phyloP scores from a whole-genome alignment of 2,888 invertebrate genomes.

The Thymelicus sylvestris region DNA sequence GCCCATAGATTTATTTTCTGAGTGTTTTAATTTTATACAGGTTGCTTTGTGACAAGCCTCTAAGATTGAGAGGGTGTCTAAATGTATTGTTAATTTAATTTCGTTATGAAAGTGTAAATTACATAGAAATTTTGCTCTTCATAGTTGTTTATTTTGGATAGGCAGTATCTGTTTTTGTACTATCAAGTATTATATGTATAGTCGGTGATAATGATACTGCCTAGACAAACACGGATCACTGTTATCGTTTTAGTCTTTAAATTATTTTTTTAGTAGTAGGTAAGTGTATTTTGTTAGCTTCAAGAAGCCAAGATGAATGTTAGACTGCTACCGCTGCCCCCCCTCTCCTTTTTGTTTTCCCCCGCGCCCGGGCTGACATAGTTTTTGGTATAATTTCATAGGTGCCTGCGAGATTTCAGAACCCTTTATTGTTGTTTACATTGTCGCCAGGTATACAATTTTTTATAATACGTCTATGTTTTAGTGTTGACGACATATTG shows the following conservation, averaged over 20 bases:
- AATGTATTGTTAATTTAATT: slow-evolving; percentile 29
- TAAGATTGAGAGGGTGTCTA: slow-evolving; percentile 50
- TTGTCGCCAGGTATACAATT: slow-evolving; percentile 85
- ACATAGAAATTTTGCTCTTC: slow-evolving; percentile 75
- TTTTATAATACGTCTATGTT: slow-evolving; percentile 67
- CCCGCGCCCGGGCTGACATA: slow-evolving; percentile 81
- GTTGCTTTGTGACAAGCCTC: slow-evolving; percentile 77
- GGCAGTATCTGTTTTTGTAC: slow-evolving; percentile 71
- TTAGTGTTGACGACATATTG: slow-evolving; percentile 27
- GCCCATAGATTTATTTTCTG: slow-evolving; percentile 50
- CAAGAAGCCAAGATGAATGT: slow-evolving; percentile 83
- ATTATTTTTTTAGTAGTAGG: slow-evolving; percentile 78
- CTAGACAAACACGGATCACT: slow-evolving; percentile 60
- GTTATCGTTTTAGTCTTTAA: slow-evolving; percentile 71
- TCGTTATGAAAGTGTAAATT: slow-evolving; percentile 68
- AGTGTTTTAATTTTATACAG: slow-evolving; percentile 56
- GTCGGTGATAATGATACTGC: slow-evolving; percentile 72
- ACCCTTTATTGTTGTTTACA: slow-evolving; percentile 84
- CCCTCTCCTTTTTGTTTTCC: slow-evolving; percentile 75
- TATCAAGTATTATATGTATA: slow-evolving; percentile 41
- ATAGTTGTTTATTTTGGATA: slow-evolving; percentile 79
- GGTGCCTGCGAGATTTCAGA: slow-evolving; percentile 82
- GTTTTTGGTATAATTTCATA: slow-evolving; percentile 81
- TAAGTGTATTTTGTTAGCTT: slow-evolving; percentile 85
- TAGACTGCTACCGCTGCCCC: slow-evolving; percentile 82